Conservation (phyloP, 2,797 vertebrate species). For the Hapalemur alaotrensis region DNA sequence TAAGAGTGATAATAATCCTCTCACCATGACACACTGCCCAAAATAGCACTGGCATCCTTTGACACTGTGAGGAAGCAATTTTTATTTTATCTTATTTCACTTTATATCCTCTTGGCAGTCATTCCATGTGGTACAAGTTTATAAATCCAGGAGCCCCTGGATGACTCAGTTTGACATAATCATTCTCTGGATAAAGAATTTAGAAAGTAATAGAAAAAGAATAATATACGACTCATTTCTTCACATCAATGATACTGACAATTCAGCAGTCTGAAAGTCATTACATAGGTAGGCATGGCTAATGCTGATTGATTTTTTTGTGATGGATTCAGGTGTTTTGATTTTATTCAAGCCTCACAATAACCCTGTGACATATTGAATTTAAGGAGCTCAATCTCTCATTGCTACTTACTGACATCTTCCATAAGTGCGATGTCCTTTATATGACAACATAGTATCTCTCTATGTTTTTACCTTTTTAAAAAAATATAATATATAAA, state of each 20-base stretch:
- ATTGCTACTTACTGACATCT: background rate
- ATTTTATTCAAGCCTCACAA: constrained; percentile 9
- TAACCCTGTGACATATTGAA: background rate
- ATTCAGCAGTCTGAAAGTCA: background rate
- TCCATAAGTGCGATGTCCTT: background rate
- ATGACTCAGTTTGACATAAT: background rate
- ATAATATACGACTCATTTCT: background rate
- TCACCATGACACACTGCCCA: constrained; percentile 35
- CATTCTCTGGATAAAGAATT: constrained; percentile 15
- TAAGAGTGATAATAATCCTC: constrained; percentile 46
- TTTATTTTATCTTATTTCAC: constrained; percentile 57
- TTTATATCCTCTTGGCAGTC: constrained; percentile 22
- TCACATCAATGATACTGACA: background rate
- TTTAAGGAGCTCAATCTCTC: background rate
- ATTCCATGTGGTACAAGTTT: background rate
- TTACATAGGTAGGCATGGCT: background rate
- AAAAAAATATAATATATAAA: background rate
- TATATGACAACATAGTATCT: background rate
- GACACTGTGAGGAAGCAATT: background rate
- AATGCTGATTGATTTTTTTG: background rate
- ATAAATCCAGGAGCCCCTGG: background rate
- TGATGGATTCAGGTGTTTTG: background rate
- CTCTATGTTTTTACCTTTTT: background rate
- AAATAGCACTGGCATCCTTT: constrained; percentile 47
- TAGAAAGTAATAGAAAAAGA: background rate